A percentile compares a stretch with the other conserved stretches of the same genome.
Conservation (phyloP, 2,113 vertebrate species). For the Prinia subflava region DNA sequence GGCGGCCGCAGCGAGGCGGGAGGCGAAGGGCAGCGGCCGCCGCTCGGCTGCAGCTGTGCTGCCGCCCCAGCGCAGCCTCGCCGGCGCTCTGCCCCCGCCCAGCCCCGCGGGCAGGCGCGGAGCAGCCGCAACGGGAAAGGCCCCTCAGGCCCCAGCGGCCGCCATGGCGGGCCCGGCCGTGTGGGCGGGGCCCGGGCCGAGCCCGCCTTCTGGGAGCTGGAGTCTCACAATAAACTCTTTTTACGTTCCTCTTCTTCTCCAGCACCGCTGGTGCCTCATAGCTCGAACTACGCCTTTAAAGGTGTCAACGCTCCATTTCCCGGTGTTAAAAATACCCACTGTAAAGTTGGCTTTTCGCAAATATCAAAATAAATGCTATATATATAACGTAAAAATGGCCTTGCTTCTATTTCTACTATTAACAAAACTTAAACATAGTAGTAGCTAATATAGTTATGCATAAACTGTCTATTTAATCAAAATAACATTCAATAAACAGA, state of each 20-base stretch:
- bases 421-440: no score
- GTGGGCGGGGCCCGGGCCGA: no score
- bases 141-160: neutral
- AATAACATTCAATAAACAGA: no score
- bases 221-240: rapidly evolving
- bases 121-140: rapidly evolving
- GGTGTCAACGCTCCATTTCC: neutral
- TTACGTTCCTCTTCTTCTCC: neutral
- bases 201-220: no score
- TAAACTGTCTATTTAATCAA: no score
- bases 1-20: rapidly evolving
- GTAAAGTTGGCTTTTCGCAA: no score
- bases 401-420: no score
- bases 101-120: rapidly evolving
- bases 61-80: rapidly evolving
- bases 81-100: rapidly evolving
- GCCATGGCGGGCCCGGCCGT: no score
- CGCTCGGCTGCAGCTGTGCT: rapidly evolving
- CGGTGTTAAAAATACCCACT: neutral
- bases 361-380: no score
- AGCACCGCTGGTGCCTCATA: neutral
- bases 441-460: no score
- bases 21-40: rapidly evolving
- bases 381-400: no score
- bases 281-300: neutral